These are phyloP conservation scores for Macaca mulatta DNA, from an alignment of 2,113 vertebrate species.

Conservation along the genomic window DNA sequence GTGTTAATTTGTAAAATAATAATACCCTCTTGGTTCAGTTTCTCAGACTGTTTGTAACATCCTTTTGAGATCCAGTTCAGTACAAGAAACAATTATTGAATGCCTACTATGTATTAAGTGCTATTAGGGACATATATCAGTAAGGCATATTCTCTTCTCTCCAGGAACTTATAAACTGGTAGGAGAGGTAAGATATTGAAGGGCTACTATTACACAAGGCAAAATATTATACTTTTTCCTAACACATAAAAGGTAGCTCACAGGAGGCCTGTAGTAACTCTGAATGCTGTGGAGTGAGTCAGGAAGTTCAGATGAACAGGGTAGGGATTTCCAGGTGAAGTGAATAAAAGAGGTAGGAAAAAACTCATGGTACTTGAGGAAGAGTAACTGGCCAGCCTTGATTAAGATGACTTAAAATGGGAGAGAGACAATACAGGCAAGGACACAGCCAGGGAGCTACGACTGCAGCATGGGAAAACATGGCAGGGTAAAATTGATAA, in stretches of 20 bases:
- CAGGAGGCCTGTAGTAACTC: background rate
- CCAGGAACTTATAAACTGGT: background rate
- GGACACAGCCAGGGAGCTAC: background rate
- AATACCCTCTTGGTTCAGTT: background rate
- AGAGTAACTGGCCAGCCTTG: background rate
- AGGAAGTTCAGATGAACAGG: background rate
- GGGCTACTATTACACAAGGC: background rate
- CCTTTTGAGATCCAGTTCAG: slow-evolving; percentile 27
- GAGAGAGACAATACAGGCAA: background rate
- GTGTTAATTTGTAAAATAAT: slow-evolving; percentile 23
- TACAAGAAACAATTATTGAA: background rate
- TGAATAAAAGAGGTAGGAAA: background rate
- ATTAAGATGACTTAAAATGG: background rate
- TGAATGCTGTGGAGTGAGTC: background rate
- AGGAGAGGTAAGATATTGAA: background rate
- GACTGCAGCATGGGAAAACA: background rate
- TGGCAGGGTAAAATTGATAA: background rate
- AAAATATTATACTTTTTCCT: background rate
- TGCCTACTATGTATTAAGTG: background rate
- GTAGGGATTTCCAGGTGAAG: background rate
- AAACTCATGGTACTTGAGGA: background rate
- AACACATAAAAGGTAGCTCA: background rate
- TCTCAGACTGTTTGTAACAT: background rate
- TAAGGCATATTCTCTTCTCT: background rate
- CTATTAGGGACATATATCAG: background rate